Base-by-base conservation (phyloP, 2,113 vertebrate species). In the Connochaetes taurinus region DNA sequence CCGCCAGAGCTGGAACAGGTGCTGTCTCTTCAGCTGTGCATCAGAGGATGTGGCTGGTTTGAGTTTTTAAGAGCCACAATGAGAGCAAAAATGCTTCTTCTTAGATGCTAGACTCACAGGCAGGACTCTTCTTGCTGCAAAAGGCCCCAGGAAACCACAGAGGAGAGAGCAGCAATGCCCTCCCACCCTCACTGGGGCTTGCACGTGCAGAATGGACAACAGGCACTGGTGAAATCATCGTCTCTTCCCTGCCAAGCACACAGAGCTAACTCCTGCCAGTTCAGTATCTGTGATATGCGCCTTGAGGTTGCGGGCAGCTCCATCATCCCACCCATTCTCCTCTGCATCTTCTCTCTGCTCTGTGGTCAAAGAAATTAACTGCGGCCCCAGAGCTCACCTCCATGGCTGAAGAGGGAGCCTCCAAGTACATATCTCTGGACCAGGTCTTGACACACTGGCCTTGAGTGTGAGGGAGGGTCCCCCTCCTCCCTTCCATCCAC, bases 211-310 rank as follows among this genome's bases (percentile, higher is more conserved):
- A 84, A 78, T 10, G 29, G 57, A 43, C 31, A 17, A 13, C 1
- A 11, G 58, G 50, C 14, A 27, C 6, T 2, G 50, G 6, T 6
- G 33, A 50, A 25, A 23, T 6, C 29, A 14, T 17, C 0, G 1
- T 17, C 14, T 47, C 83, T 45, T 29, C 64, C 31, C 67, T 29
- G 43, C 52, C 14, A 2, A 10, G 57, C 33, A 31, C 80, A 7
- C 1, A 2, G 45, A 7, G 40, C 43, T 50, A 2, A 21, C 47
- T 14, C 62, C 19, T 10, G 33, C 31, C 19, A 12, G 43, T 14
- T 5, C 6, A 0, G 0, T 27, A 7, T 47, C 71, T 57, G 11
- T 2, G 17, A 40, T 9, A 29, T 3, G 7, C 0, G 2, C 52
- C 64, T 58, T 7, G 15, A 21, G 23, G 2, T 0, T 31, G 27